These are phyloP conservation scores for Ptychadena robeensis DNA, from an alignment of 2,797 vertebrate genomes.

Conservation along the genomic window DNA sequence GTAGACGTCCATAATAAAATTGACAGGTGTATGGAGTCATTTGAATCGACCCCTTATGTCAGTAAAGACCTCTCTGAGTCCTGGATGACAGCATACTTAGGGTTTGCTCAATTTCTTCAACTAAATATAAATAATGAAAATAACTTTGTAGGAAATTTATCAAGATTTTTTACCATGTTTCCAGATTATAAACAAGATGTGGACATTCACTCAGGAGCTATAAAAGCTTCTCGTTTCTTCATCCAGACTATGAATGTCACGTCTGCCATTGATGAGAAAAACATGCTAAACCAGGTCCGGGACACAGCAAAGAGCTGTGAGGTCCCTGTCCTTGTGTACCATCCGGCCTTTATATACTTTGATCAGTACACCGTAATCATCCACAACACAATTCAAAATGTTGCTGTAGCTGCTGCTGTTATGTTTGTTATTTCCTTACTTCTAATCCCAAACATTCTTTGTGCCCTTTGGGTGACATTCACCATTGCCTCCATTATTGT, in stretches of 20 bases:
- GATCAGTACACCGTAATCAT: conserved; percentile 82
- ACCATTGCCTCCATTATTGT: conserved; percentile 81
- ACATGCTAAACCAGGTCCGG: conserved; percentile 74
- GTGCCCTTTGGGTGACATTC: conserved; percentile 83
- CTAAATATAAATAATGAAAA: conserved; percentile 64
- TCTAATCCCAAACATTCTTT: conserved; percentile 81
- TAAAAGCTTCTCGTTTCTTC: conserved; percentile 81
- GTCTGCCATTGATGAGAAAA: conserved; percentile 68
- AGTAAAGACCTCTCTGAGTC: conserved; percentile 71
- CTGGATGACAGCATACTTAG: conserved; percentile 77
- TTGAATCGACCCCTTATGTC: conserved; percentile 72
- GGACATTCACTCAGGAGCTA: conserved; percentile 68
- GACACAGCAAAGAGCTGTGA: conserved; percentile 68
- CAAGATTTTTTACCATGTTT: conserved; percentile 48
- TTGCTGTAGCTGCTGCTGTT: conserved; percentile 72
- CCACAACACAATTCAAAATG: conserved; percentile 78
- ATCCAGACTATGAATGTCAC: conserved; percentile 75
- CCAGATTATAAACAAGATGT: conserved; percentile 75
- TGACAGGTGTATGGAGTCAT: conserved; percentile 69
- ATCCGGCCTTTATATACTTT: conserved; percentile 83
- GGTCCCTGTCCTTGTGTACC: conserved; percentile 78
- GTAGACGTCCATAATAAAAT: conserved; percentile 65
- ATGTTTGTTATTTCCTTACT: conserved; percentile 80
- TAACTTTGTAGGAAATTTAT: conserved; percentile 70
- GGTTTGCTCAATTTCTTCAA: accelerated